phyloP scores from a whole-genome alignment of 2,888 invertebrate genomes.

The Himalopsyche kuldschensis region DNA sequence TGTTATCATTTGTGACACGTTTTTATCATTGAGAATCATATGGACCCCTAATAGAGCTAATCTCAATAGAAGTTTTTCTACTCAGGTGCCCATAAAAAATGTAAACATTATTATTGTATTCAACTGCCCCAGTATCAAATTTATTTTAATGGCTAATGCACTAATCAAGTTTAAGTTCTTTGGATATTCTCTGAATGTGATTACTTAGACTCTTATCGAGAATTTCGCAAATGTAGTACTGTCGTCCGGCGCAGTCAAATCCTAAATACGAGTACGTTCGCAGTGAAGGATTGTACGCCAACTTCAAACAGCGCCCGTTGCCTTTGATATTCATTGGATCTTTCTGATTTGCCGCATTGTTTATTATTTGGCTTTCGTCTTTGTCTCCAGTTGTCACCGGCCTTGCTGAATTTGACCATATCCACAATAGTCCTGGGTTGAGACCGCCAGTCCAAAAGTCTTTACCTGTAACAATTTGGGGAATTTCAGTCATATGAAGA shows the following conservation, averaged over 20 bases:
- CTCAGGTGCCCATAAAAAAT: no score
- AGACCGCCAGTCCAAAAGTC: conserved; percentile 84
- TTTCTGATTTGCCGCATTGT: conserved; percentile 44
- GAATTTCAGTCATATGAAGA: not conserved
- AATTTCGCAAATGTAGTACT: conserved; percentile 73
- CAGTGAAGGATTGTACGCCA: conserved; percentile 65
- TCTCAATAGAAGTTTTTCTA: no score
- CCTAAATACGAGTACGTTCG: conserved; percentile 70
- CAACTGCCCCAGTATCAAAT: not conserved
- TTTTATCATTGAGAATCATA: no score
- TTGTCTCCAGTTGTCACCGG: conserved; percentile 63
- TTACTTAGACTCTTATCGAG: conserved; percentile 64
- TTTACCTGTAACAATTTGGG: conserved; percentile 53
- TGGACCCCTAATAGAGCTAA: no score
- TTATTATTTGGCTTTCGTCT: conserved; percentile 40
- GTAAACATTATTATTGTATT: no score
- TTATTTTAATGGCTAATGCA: not conserved
- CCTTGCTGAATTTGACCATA: conserved; percentile 81
- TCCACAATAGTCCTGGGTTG: conserved; percentile 84
- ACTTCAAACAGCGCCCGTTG: conserved; percentile 71
- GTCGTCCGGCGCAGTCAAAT: conserved; percentile 70
- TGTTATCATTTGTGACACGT: no score
- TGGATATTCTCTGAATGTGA: conserved; percentile 61
- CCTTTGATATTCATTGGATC: conserved; percentile 60
- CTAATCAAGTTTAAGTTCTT: conserved; percentile 42